Evolutionary conservation across 2,888 invertebrate genomes (phyloP).

Genomic region (Chrysolina americana): DNA sequence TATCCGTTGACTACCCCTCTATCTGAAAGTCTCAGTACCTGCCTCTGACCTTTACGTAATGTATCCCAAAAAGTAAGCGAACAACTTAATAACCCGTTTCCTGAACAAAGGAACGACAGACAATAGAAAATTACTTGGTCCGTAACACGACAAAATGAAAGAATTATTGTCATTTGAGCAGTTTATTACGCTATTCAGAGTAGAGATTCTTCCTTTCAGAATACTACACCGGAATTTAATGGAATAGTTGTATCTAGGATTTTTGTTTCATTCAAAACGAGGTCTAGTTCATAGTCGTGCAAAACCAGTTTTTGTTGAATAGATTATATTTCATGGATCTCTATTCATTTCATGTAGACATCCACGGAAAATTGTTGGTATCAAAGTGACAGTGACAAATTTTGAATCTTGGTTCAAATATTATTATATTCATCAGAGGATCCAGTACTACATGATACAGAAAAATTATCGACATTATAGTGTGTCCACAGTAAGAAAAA

Average conservation of each 20-base stretch:
- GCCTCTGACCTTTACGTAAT: background rate
- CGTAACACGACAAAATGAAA: constrained; percentile 1
- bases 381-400: too few species aligned
- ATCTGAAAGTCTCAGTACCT: background rate
- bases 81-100: constrained; percentile 1
- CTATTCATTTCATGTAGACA: too few species aligned
- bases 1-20: background rate
- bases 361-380: too few species aligned
- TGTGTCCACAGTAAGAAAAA: too few species aligned
- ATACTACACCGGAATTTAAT: background rate
- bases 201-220: background rate
- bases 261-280: background rate
- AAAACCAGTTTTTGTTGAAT: too few species aligned
- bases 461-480: too few species aligned
- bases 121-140: constrained; percentile 10
- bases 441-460: too few species aligned
- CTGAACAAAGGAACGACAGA: background rate
- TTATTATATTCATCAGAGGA: too few species aligned
- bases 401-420: too few species aligned
- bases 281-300: background rate
- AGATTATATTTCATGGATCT: too few species aligned
- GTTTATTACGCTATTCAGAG: background rate
- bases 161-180: background rate
- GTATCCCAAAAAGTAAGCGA: background rate
- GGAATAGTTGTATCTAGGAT: background rate